A percentile compares a stretch with the other conserved stretches of the same genome.
Evolutionary conservation across 1,140 invertebrate species (phyloP).

Genomic region (Zaprionus gabonicus): DNA sequence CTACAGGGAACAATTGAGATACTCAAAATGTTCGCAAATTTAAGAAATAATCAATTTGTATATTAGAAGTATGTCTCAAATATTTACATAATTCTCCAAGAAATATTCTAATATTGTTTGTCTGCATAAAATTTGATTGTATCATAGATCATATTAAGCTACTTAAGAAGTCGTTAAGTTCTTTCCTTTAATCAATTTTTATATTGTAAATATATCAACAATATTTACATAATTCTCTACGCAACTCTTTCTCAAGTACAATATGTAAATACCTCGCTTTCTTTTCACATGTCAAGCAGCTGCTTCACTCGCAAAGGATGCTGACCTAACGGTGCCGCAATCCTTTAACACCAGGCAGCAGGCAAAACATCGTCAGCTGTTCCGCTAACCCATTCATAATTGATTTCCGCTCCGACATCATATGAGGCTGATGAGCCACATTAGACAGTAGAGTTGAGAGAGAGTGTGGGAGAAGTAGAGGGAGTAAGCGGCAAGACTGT

Average conservation of each 20-base stretch:
- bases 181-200: neutral
- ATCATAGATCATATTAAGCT: too few relatives aligned
- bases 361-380: conserved; percentile 53
- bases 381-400: conserved; percentile 62
- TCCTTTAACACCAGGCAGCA: conserved; percentile 50
- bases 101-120: neutral
- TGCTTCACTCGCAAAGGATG: conserved; percentile 22
- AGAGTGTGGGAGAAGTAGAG: conserved; percentile 2
- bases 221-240: neutral
- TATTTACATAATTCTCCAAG: neutral
- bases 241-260: neutral
- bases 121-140: too few relatives aligned
- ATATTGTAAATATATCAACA: neutral
- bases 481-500: conserved; percentile 35
- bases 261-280: conserved; percentile 13
- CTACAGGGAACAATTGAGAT: too few relatives aligned
- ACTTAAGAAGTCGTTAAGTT: too few relatives aligned
- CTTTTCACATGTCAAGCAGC: conserved; percentile 21
- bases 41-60: neutral
- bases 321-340: conserved; percentile 70
- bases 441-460: conserved; percentile 15
- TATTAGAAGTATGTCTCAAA: neutral
- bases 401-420: conserved; percentile 62
- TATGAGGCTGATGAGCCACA: conserved; percentile 13
- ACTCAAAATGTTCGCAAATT: too few relatives aligned